These are phyloP conservation scores for Dendrolimus punctatus DNA, from an alignment of 1,140 invertebrate genomes.

Conservation along the genomic window DNA sequence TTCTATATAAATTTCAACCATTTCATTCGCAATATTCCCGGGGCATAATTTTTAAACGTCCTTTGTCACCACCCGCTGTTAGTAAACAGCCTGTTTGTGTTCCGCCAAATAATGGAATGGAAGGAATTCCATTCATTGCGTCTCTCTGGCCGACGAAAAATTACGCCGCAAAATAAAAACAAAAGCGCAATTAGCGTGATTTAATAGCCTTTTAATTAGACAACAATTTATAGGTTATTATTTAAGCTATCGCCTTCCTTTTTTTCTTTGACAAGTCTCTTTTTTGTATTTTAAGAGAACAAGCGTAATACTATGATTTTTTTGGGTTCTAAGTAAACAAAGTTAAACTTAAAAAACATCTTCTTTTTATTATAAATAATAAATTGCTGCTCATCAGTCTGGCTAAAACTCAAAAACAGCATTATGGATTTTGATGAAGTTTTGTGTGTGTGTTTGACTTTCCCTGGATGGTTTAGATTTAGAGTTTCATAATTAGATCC, in stretches of 20 bases:
- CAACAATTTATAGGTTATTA: constrained; percentile 56
- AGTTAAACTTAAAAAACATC: too few relatives aligned
- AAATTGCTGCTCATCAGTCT: too few relatives aligned
- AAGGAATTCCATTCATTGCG: constrained; percentile 56
- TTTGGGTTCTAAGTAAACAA: too few relatives aligned
- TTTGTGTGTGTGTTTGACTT: too few relatives aligned
- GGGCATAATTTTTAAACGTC: constrained; percentile 57
- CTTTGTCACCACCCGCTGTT: constrained; percentile 54
- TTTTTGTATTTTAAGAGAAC: constrained; percentile 6
- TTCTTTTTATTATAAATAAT: too few relatives aligned
- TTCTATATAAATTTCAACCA: background rate
- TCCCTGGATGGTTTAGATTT: too few relatives aligned
- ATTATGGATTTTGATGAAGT: too few relatives aligned
- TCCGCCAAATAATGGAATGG: constrained; percentile 38
- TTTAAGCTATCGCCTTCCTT: constrained; percentile 27
- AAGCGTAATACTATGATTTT: too few relatives aligned
- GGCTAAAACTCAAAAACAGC: too few relatives aligned
- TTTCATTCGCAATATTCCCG: constrained; percentile 44
- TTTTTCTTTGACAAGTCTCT: constrained; percentile 20
- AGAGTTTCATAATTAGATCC: too few relatives aligned
- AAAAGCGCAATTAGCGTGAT: constrained; percentile 66
- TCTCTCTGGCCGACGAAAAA: constrained; percentile 51
- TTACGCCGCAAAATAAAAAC: constrained; percentile 57
- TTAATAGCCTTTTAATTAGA: constrained; percentile 66
- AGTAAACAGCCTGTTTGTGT: constrained; percentile 55